phyloP scores from a whole-genome alignment of 53 echinoderm and acorn worm species.

The Zoroaster sp. region DNA sequence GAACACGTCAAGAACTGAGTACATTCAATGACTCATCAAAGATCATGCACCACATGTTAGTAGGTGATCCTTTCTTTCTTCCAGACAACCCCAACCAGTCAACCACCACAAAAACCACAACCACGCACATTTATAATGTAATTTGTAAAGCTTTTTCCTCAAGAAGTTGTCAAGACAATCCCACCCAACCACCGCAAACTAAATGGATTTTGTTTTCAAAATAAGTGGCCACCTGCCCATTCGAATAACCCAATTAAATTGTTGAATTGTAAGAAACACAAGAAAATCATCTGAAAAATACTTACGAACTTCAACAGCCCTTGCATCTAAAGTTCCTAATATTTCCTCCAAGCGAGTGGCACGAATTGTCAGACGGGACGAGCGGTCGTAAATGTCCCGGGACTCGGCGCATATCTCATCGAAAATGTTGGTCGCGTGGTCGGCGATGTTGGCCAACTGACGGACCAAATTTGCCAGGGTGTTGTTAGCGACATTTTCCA shows the following conservation, averaged over 20 bases:
- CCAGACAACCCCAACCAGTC: background rate
- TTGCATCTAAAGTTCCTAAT: slow-evolving; percentile 79
- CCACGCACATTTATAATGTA: too few relatives aligned
- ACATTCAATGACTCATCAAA: background rate
- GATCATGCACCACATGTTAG: background rate
- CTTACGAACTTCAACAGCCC: slow-evolving; percentile 99
- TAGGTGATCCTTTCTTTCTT: background rate
- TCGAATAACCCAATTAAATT: too few relatives aligned
- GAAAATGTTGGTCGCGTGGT: slow-evolving; percentile 85
- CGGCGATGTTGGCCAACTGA: slow-evolving; percentile 88
- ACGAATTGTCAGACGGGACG: slow-evolving; percentile 58
- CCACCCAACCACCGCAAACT: background rate
- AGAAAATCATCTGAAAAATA: background rate
- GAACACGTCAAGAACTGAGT: too few relatives aligned
- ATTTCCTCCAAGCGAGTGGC: slow-evolving; percentile 69
- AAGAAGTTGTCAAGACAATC: background rate
- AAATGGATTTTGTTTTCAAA: background rate
- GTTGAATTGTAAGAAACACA: background rate
- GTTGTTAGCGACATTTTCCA: slow-evolving; percentile 91
- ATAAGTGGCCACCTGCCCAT: background rate
- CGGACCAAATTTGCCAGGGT: slow-evolving; percentile 86
- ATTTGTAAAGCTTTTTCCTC: too few relatives aligned
- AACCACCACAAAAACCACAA: background rate
- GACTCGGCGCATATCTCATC: slow-evolving; percentile 86
- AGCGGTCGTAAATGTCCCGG: slow-evolving; percentile 68